Conservation (phyloP, 1,140 invertebrate genomes). For the Euwallacea fornicatus region DNA sequence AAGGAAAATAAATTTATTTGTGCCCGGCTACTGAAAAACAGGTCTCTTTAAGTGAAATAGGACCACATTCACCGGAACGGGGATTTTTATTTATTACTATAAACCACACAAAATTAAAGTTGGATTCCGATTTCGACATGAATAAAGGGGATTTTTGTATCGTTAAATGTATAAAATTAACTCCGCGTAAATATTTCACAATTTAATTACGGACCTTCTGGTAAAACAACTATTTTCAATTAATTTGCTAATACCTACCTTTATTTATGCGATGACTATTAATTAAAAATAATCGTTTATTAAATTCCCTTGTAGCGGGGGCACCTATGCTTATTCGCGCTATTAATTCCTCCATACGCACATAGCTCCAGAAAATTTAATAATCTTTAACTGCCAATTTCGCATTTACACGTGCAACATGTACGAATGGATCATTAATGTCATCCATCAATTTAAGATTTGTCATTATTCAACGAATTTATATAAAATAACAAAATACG, state of each 20-base stretch:
- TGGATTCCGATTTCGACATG: too few species aligned
- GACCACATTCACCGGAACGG: slow-evolving; percentile 14
- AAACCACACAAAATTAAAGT: slow-evolving; percentile 4
- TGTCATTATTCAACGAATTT: too few species aligned
- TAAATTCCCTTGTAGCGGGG: not conserved
- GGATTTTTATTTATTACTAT: slow-evolving; percentile 8
- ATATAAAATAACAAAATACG: too few species aligned
- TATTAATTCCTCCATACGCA: too few species aligned
- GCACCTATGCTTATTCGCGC: not conserved
- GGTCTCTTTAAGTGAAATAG: slow-evolving; percentile 12
- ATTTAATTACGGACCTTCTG: not conserved
- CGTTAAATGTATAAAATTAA: too few species aligned
- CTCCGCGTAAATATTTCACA: too few species aligned
- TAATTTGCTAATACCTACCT: not conserved
- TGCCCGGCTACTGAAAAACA: slow-evolving; percentile 13
- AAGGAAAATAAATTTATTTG: slow-evolving; percentile 27
- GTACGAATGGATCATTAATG: too few species aligned
- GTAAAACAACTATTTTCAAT: not conserved
- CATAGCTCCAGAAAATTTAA: too few species aligned
- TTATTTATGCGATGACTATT: not conserved
- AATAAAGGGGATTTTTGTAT: too few species aligned
- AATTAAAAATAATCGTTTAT: slow-evolving; percentile 12
- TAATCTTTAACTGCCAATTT: too few species aligned
- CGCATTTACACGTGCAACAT: too few species aligned
- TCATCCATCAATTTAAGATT: too few species aligned